These are phyloP conservation scores for Drosophila gunungcola DNA, from an alignment of 1,140 invertebrate species.

Conservation along the genomic window DNA sequence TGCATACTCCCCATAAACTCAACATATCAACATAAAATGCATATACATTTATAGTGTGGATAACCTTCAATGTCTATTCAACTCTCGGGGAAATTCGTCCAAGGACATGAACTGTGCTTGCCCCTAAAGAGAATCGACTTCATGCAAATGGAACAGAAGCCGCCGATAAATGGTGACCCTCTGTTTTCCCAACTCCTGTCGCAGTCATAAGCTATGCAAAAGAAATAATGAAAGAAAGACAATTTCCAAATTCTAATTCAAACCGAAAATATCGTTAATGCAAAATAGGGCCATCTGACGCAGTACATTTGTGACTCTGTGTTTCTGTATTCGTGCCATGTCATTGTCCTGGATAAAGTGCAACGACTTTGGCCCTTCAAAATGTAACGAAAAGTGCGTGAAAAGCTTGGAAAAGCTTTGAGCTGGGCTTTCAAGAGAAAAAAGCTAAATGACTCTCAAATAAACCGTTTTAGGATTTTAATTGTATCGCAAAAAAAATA, in stretches of 20 bases:
- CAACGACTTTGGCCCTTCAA: slow-evolving; percentile 63
- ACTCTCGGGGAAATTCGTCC: slow-evolving; percentile 66
- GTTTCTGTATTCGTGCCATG: slow-evolving; percentile 30
- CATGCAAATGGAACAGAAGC: slow-evolving; percentile 45
- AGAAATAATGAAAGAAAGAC: background rate
- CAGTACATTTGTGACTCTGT: slow-evolving; percentile 6
- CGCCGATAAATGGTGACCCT: slow-evolving; percentile 34
- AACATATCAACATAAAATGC: background rate
- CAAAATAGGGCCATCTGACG: slow-evolving; percentile 25
- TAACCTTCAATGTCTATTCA: slow-evolving; percentile 72
- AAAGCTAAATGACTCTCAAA: slow-evolving; percentile 24
- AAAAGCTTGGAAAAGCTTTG: slow-evolving; percentile 39
- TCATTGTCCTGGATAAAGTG: slow-evolving; percentile 68
- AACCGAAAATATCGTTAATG: slow-evolving; percentile 27
- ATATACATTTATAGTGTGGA: slow-evolving; percentile 19
- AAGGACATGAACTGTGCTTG: slow-evolving; percentile 58
- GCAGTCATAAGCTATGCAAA: background rate
- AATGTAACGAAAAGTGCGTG: slow-evolving; percentile 23
- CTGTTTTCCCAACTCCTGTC: background rate
- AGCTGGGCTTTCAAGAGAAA: slow-evolving; percentile 18
- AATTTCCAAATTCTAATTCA: slow-evolving; percentile 55
- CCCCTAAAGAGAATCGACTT: slow-evolving; percentile 5
- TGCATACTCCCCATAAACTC: background rate
- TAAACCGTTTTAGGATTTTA: too few relatives aligned
- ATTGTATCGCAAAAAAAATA: background rate